These are phyloP conservation scores for Mantis religiosa DNA, from an alignment of 2,888 invertebrate genomes.

Conservation along the genomic window DNA sequence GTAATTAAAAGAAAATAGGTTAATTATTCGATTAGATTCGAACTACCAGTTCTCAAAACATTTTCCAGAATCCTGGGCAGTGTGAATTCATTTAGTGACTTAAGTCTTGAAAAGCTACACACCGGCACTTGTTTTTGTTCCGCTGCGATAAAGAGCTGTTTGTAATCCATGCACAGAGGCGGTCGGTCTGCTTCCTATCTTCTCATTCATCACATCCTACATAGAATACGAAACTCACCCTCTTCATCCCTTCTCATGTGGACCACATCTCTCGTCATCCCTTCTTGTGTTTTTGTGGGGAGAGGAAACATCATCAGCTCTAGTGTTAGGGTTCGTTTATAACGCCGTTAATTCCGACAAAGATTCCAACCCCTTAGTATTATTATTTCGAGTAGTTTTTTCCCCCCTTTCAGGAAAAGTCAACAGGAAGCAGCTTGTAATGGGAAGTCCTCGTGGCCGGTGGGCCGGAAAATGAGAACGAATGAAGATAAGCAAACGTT, in stretches of 20 bases:
- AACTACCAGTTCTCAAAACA: too few species aligned
- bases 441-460: background rate
- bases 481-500: background rate
- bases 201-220: background rate
- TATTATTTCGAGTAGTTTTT: background rate
- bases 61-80: too few species aligned
- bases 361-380: background rate
- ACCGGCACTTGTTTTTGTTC: too few species aligned
- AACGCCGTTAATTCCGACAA: constrained; percentile 10
- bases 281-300: background rate
- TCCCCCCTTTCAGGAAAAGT: background rate
- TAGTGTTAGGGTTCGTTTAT: background rate
- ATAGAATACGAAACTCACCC: background rate
- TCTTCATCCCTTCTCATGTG: background rate
- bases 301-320: background rate
- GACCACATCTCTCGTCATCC: background rate
- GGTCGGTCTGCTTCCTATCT: background rate
- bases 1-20: too few species aligned
- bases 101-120: too few species aligned
- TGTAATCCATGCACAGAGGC: background rate
- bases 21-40: too few species aligned
- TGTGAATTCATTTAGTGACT: too few species aligned
- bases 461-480: background rate
- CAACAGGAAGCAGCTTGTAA: constrained; percentile 7
- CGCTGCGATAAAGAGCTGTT: background rate